Evolutionary conservation across 2,797 vertebrate species (phyloP), one percentile per base, ranked within the genome.

Genomic region (Neosalanx taihuensis): DNA sequence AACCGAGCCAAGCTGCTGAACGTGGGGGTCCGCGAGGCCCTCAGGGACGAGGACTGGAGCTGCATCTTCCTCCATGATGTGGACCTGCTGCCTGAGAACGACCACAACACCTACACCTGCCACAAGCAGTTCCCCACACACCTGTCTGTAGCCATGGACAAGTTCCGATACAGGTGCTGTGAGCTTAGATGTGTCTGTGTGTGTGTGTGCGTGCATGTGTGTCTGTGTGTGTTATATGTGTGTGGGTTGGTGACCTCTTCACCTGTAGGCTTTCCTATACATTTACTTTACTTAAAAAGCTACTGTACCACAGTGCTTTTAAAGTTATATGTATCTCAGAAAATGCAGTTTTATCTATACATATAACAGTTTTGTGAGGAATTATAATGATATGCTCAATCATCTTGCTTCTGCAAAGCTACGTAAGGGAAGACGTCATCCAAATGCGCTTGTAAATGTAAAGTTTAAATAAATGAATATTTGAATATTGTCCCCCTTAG

Each of bases 1-100:
- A 98, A 99, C 84, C 90, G 96, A 6, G 97, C 97, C 17, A 99
- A 99, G 87, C 92, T 99, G 77, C 90, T 98, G 68, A 98, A 99
- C 0, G 95, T 98, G 0, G 97, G 97, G 0, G 96, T 99, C 72
- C 94, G 94, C 64, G 97, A 98, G 81, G 97, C 96, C 0, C 89
- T 99, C 72, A 91, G 93, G 76, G 97, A 99, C 0, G 95, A 97
- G 78, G 95, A 98, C 59, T 99, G 97, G 97, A 92, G 94, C 78
- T 99, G 97, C 60, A 93, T 98, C 10, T 98, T 98, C 86, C 90
- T 98, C 31, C 97, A 98, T 0, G 97, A 98, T 0, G 96, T 98
- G 0, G 97, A 98, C 72, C 90, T 99, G 72, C 91, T 99, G 76
- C 97, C 97, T 0, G 97, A 99, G 88, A 99, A 99, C 0, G 97